Evolutionary conservation across 2,113 vertebrate species (phyloP).

Genomic region (Hypanus sabinus): DNA sequence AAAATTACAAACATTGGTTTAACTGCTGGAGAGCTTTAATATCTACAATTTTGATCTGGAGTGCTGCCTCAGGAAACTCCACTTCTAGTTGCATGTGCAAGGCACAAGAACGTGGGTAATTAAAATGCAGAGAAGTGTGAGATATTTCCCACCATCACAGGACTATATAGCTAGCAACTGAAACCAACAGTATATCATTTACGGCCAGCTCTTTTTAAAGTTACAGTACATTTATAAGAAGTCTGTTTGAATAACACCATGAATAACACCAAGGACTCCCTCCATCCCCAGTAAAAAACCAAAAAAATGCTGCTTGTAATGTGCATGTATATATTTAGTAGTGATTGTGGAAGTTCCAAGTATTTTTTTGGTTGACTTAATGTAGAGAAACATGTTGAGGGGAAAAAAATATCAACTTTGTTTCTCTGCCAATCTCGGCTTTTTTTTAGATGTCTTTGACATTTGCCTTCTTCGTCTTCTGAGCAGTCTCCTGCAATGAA

Average conservation of each 20-base stretch:
- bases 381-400: conserved; percentile 15
- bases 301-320: conserved; percentile 30
- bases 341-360: conserved; percentile 24
- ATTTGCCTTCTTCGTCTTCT: conserved; percentile 77
- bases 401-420: not conserved
- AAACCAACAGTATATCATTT: conserved; percentile 3
- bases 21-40: conserved; percentile 1
- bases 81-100: not conserved
- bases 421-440: conserved; percentile 36
- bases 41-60: not conserved
- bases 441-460: conserved; percentile 82
- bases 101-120: not conserved
- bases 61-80: not conserved
- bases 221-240: conserved; percentile 26
- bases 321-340: conserved; percentile 24
- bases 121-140: no score
- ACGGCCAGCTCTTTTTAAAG: not conserved
- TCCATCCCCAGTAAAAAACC: not conserved
- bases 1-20: not conserved
- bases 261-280: conserved; percentile 32
- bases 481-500: conserved; percentile 73
- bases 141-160: not conserved
- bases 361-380: not conserved
- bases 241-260: conserved; percentile 33
- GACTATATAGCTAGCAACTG: not conserved